phyloP scores from a whole-genome alignment of 2,888 invertebrate genomes.

The Cactoblastis cactorum region DNA sequence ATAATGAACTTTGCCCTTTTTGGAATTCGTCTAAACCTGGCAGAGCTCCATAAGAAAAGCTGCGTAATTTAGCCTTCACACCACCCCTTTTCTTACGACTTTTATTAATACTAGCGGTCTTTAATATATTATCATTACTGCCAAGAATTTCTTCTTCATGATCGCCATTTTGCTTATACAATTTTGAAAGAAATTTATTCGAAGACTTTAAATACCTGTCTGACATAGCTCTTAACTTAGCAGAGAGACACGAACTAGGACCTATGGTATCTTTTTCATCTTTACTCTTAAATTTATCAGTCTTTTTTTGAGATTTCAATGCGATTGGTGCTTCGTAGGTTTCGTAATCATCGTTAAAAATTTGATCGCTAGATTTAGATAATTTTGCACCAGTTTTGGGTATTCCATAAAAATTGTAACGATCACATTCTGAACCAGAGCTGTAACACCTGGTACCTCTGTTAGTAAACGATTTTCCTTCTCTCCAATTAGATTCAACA shows the following conservation, averaged over 20 bases:
- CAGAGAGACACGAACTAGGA: conserved; percentile 82
- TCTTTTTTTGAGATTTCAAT: conserved; percentile 65
- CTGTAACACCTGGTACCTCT: conserved; percentile 72
- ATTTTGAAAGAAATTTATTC: conserved; percentile 83
- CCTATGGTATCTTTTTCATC: conserved; percentile 71
- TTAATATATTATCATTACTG: conserved; percentile 48
- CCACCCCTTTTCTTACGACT: conserved; percentile 64
- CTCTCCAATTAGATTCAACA: conserved; percentile 59
- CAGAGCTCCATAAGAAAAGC: conserved; percentile 86
- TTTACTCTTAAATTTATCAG: conserved; percentile 70
- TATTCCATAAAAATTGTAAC: conserved; percentile 58
- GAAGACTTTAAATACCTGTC: conserved; percentile 85
- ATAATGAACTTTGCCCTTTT: conserved; percentile 79
- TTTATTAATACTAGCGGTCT: conserved; percentile 51
- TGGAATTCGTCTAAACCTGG: conserved; percentile 86
- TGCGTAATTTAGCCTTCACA: conserved; percentile 79
- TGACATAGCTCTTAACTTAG: conserved; percentile 85
- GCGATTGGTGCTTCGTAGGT: conserved; percentile 49
- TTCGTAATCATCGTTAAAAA: conserved; percentile 74
- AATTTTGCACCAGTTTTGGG: conserved; percentile 66
- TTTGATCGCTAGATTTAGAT: conserved; percentile 77
- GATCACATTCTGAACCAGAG: conserved; percentile 73
- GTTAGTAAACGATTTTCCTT: conserved; percentile 57
- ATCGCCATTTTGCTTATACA: conserved; percentile 77
- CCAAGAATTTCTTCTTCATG: conserved; percentile 45